Conservation (phyloP, 1,140 invertebrate genomes). For the Drosophila teissieri region DNA sequence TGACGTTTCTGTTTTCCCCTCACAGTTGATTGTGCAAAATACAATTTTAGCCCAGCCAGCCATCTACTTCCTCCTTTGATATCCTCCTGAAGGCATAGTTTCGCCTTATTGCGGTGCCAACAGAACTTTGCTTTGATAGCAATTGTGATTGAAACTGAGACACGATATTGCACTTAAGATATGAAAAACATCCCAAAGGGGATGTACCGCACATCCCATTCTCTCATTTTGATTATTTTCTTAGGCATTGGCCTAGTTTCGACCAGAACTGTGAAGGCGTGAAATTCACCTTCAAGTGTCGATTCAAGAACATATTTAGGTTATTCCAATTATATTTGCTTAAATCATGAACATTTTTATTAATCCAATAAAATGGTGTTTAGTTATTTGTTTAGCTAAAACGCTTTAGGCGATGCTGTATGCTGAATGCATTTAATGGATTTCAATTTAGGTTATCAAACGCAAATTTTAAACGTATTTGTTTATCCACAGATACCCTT, state of each 20-base stretch:
- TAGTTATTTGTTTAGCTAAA: neutral
- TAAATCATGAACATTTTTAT: neutral
- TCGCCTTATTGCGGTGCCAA: conserved; percentile 55
- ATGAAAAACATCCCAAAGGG: conserved; percentile 33
- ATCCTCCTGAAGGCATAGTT: conserved; percentile 51
- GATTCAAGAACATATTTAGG: neutral
- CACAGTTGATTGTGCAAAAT: conserved; percentile 49
- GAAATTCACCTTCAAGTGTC: neutral
- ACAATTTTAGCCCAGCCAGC: conserved; percentile 33
- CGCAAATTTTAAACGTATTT: neutral
- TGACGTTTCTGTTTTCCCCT: conserved; percentile 36
- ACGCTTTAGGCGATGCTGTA: neutral
- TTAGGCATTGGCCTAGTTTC: conserved; percentile 13
- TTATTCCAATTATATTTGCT: neutral
- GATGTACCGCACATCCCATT: conserved; percentile 1
- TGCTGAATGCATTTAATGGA: neutral
- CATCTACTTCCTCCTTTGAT: neutral
- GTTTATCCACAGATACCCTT: neutral
- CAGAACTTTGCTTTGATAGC: conserved; percentile 59
- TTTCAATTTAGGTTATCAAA: neutral
- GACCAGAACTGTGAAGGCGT: neutral
- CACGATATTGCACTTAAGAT: conserved; percentile 70
- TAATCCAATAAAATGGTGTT: neutral
- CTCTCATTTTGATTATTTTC: conserved; percentile 25
- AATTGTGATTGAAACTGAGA: conserved; percentile 62